These are phyloP conservation scores for Himalopsyche phryganea DNA, from an alignment of 1,140 invertebrate genomes.

Conservation along the genomic window DNA sequence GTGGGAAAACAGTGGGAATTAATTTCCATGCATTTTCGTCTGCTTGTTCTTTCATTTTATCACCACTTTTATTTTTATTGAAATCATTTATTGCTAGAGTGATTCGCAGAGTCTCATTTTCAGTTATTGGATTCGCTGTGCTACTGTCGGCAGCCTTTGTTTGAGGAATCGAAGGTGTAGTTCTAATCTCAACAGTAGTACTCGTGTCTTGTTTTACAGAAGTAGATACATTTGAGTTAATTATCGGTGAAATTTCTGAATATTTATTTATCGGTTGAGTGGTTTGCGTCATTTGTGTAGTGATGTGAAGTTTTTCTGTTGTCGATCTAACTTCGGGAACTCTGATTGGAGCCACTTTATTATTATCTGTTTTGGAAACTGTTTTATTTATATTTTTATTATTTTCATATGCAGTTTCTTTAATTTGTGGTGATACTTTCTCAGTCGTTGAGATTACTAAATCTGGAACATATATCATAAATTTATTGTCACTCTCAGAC, in stretches of 20 bases:
- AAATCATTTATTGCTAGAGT: constrained; percentile 2
- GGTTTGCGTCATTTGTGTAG: neutral
- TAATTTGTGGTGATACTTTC: neutral
- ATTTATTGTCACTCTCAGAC: too few species aligned
- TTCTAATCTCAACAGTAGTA: constrained; percentile 15
- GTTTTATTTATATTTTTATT: neutral
- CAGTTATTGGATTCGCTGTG: constrained; percentile 7
- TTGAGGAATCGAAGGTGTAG: constrained; percentile 3
- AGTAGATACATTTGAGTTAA: neutral
- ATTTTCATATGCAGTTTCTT: constrained; percentile 1
- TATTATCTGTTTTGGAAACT: neutral
- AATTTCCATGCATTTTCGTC: constrained; percentile 49
- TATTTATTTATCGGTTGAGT: neutral
- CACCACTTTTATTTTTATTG: constrained; percentile 35
- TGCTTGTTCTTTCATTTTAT: constrained; percentile 2
- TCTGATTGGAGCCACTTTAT: neutral
- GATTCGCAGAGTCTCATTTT: neutral
- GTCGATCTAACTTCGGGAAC: too few species aligned
- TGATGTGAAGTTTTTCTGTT: too few species aligned
- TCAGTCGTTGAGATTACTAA: neutral
- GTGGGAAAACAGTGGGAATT: constrained; percentile 44
- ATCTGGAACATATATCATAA: too few species aligned
- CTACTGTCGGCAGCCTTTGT: constrained; percentile 13
- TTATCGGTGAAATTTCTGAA: neutral
- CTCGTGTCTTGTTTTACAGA: too few species aligned